Evolutionary conservation across 2,113 vertebrate species (phyloP).

Genomic region (Indri indri): DNA sequence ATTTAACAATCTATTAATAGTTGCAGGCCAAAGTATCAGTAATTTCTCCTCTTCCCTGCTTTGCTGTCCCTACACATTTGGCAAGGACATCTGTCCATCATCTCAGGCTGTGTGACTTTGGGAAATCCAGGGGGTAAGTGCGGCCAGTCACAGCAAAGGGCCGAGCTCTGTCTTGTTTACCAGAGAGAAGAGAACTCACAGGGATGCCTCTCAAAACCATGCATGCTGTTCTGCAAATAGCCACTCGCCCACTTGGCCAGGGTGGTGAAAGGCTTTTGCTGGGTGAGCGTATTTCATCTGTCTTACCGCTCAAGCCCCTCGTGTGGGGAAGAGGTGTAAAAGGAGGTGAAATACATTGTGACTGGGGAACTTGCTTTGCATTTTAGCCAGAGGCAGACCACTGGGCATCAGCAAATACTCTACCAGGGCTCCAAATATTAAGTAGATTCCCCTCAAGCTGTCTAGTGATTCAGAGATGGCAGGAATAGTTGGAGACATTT

Average conservation of each 20-base stretch:
- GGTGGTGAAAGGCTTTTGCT: slow-evolving; percentile 32
- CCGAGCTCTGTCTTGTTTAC: not conserved
- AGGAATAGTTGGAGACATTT: not conserved
- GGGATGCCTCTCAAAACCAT: not conserved
- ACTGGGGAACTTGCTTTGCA: not conserved
- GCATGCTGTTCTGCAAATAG: not conserved
- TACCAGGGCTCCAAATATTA: not conserved
- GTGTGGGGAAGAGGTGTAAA: not conserved
- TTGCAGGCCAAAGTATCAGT: not conserved
- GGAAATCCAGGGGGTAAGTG: not conserved
- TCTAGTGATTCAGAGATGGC: not conserved
- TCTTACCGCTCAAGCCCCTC: not conserved
- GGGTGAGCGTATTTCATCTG: not conserved
- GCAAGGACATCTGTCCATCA: no score
- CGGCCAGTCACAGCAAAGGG: not conserved
- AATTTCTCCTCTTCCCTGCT: not conserved
- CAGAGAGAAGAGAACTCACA: not conserved
- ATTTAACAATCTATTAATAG: not conserved
- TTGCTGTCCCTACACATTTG: not conserved
- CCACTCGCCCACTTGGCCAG: not conserved
- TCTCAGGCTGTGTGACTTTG: not conserved
- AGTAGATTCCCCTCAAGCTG: not conserved
- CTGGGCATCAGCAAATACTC: not conserved
- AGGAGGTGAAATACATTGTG: not conserved
- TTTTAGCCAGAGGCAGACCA: slow-evolving; percentile 20